A percentile compares a stretch with the other conserved stretches of the same genome.
phyloP scores from a whole-genome alignment of 2,797 vertebrate genomes.

The Antennarius maculatus region DNA sequence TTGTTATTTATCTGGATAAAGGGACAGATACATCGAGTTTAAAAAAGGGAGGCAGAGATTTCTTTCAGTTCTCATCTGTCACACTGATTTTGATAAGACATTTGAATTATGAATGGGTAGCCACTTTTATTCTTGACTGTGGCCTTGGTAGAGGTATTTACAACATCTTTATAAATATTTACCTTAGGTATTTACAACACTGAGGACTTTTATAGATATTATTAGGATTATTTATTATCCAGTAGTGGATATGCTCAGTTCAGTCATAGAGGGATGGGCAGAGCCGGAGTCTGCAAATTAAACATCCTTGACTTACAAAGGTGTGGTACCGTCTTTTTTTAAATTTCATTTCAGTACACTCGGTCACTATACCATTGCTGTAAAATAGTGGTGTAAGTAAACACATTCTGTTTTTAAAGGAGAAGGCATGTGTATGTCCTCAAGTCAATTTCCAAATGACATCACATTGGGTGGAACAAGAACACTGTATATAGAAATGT shows the following conservation, averaged over 20 bases:
- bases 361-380: background rate
- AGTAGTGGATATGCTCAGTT: background rate
- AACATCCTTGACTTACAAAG: constrained; percentile 49
- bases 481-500: constrained; percentile 18
- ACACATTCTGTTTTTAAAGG: background rate
- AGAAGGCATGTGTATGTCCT: background rate
- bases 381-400: background rate
- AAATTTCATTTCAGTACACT: background rate
- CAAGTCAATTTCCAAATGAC: background rate
- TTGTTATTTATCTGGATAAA: no score
- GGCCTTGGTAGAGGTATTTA: no score
- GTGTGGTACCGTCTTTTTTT: constrained; percentile 1
- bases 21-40: no score
- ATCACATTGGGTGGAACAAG: background rate
- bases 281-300: constrained; percentile 45
- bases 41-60: no score
- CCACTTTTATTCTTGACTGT: no score
- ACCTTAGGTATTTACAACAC: no score
- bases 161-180: no score
- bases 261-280: constrained; percentile 20
- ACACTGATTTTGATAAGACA: no score
- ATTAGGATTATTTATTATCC: no score
- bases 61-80: no score
- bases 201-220: no score
- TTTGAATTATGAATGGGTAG: no score